phyloP scores from a whole-genome alignment of 2,888 invertebrate genomes.

The Drosophila prostipennis region DNA sequence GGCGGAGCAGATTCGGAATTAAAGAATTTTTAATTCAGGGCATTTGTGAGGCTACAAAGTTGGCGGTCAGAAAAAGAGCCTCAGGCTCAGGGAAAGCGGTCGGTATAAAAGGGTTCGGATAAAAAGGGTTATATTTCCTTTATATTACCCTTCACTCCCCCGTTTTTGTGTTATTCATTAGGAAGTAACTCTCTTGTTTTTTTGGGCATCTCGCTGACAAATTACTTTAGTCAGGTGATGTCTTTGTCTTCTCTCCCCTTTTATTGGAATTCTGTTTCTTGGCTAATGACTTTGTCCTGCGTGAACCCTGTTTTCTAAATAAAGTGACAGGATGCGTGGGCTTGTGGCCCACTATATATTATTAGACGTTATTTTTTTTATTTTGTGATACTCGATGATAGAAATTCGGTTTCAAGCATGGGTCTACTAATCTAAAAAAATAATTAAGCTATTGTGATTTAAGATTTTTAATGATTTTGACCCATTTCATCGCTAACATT shows the following conservation, averaged over 20 bases:
- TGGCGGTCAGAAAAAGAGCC: constrained; percentile 22
- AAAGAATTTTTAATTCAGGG: constrained; percentile 27
- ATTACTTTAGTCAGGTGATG: constrained; percentile 32
- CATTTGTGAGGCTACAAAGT: constrained; percentile 16
- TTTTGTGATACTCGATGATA: background rate
- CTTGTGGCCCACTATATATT: background rate
- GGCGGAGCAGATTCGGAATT: constrained; percentile 1
- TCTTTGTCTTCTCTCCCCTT: background rate
- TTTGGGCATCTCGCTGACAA: constrained; percentile 15
- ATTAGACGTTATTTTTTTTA: background rate
- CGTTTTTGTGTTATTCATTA: constrained; percentile 27
- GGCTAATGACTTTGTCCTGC: constrained; percentile 42
- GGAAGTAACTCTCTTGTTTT: constrained; percentile 30
- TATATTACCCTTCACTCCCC: constrained; percentile 8
- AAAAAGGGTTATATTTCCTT: constrained; percentile 24
- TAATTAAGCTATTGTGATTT: no score
- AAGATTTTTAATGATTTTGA: no score
- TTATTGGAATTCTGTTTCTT: constrained; percentile 10
- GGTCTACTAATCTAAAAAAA: no score
- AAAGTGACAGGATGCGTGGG: constrained; percentile 18
- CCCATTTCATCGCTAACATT: background rate
- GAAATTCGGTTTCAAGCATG: no score
- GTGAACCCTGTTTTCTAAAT: constrained; percentile 19
- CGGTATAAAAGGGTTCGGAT: constrained; percentile 8
- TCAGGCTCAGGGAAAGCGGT: constrained; percentile 18